Percentiles rank a stretch among this genome's conserved stretches.
Evolutionary conservation across 2,797 vertebrate species (phyloP).

Genomic region (Gymnothorax reevesii): DNA sequence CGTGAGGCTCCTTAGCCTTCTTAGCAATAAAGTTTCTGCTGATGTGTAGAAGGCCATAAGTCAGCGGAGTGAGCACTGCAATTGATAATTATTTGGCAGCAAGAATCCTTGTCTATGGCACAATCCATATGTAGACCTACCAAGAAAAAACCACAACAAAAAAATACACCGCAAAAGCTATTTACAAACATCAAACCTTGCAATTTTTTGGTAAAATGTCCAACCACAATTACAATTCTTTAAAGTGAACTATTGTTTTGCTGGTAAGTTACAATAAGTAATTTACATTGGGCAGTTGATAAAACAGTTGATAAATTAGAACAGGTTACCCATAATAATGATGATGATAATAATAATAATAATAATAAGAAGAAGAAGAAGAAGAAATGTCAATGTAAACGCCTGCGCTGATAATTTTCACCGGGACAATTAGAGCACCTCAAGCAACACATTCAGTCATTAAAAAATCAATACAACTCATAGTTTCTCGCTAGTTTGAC

Average conservation of each 20-base stretch:
- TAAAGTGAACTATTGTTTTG: not conserved
- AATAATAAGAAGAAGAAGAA: not conserved
- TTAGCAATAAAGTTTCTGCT: constrained; percentile 13
- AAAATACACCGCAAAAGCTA: not conserved
- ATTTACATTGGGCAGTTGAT: not conserved
- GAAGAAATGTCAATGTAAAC: not conserved
- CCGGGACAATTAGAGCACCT: not conserved
- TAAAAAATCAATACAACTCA: not conserved
- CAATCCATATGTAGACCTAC: not conserved
- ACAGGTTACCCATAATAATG: not conserved
- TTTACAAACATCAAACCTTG: not conserved
- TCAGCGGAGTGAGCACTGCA: not conserved
- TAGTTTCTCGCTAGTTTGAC: not conserved
- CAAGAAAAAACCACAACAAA: not conserved
- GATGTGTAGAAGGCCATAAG: constrained; percentile 13
- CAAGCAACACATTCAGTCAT: not conserved
- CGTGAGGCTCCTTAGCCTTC: not conserved
- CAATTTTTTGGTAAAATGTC: not conserved
- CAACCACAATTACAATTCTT: not conserved
- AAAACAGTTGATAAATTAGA: not conserved
- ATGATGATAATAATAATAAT: not conserved
- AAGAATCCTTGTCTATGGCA: not conserved
- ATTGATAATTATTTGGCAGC: constrained; percentile 12
- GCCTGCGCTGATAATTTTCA: not conserved
- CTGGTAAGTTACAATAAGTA: not conserved